A percentile compares a stretch with the other conserved stretches of the same genome.
phyloP scores from a whole-genome alignment of 64 coral and sea anemone species.

The Montipora cactus region DNA sequence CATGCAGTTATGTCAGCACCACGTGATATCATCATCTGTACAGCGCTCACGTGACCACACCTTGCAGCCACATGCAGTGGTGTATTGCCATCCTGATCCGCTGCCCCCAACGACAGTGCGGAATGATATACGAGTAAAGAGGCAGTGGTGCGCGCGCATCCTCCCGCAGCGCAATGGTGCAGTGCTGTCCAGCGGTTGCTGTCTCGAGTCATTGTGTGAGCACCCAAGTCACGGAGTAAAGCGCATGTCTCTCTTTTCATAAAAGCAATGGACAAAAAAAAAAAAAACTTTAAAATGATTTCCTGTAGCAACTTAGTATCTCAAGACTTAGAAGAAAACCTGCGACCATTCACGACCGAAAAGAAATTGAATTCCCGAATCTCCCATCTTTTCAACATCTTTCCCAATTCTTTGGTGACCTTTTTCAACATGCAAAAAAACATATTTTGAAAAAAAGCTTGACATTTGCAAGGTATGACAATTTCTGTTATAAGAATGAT shows the following conservation, averaged over 20 bases:
- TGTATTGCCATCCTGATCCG: conserved; percentile 49
- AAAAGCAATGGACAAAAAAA: not conserved
- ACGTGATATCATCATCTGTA: conserved; percentile 56
- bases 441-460: too few species aligned
- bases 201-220: conserved; percentile 42
- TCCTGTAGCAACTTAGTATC: too few species aligned
- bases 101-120: not conserved
- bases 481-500: too few species aligned
- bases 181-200: conserved; percentile 72
- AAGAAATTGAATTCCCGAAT: too few species aligned
- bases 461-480: too few species aligned
- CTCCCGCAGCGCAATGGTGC: conserved; percentile 44
- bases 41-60: conserved; percentile 31
- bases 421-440: too few species aligned
- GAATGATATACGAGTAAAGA: not conserved
- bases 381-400: too few species aligned
- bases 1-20: conserved; percentile 39
- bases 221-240: conserved; percentile 24
- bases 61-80: conserved; percentile 69
- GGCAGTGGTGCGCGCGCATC: conserved; percentile 4
- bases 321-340: too few species aligned
- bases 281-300: not conserved
- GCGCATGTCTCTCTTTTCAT: conserved; percentile 10
- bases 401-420: too few species aligned
- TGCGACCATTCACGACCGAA: too few species aligned